A percentile compares a stretch with the other conserved stretches of the same genome.
phyloP scores from a whole-genome alignment of 2,888 invertebrate genomes.

The Syritta pipiens region DNA sequence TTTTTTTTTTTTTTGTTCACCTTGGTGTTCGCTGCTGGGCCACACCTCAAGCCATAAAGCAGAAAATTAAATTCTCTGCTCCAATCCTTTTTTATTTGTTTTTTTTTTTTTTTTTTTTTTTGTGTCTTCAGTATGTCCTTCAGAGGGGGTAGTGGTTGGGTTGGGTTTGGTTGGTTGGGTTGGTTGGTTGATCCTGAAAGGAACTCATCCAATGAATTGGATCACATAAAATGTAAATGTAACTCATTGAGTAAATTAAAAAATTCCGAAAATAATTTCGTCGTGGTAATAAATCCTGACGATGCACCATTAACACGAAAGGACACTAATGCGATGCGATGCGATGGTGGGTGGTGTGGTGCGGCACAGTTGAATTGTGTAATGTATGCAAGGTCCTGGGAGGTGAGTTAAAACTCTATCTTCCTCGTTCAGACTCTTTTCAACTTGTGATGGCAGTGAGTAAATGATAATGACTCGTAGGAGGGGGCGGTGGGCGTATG shows the following conservation, averaged over 20 bases:
- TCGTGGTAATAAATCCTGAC: slow-evolving; percentile 64
- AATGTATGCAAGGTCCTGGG: not conserved
- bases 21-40: slow-evolving; percentile 16
- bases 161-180: too few species aligned
- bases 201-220: slow-evolving; percentile 54
- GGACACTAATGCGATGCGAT: slow-evolving; percentile 53
- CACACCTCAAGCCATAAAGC: slow-evolving; percentile 60
- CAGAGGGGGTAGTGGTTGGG: too few species aligned
- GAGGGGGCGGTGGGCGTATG: not conserved
- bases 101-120: not conserved
- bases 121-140: not conserved
- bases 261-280: slow-evolving; percentile 68
- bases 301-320: slow-evolving; percentile 64
- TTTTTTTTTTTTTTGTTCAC: slow-evolving; percentile 29
- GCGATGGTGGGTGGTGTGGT: not conserved
- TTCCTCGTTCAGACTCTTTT: not conserved
- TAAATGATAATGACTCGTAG: not conserved
- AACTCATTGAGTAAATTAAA: slow-evolving; percentile 66
- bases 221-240: slow-evolving; percentile 67
- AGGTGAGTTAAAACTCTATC: not conserved
- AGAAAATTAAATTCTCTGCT: slow-evolving; percentile 57
- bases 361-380: not conserved
- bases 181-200: not conserved
- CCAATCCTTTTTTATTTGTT: slow-evolving; percentile 45
- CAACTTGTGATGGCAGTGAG: not conserved